Conservation (phyloP, 2,888 invertebrate species). For the Drosophila niveifrons region DNA sequence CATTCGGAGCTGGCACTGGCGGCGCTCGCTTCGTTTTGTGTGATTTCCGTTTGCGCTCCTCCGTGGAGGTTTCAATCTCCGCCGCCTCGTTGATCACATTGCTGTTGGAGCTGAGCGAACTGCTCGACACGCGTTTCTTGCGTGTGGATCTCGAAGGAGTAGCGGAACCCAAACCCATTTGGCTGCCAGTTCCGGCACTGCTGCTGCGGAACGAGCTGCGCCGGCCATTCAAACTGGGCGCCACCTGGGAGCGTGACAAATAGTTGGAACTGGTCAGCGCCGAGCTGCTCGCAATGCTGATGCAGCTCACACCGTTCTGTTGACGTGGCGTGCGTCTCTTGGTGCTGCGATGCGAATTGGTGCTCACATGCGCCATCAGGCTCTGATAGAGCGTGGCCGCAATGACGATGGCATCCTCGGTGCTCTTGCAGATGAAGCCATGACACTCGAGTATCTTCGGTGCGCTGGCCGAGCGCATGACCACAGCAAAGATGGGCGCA, state of each 20-base stretch:
- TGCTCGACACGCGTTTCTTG: conserved; percentile 89
- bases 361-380: conserved; percentile 92
- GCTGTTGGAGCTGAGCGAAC: conserved; percentile 88
- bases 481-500: conserved; percentile 95
- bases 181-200: conserved; percentile 47
- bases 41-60: conserved; percentile 87
- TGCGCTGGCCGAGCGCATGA: conserved; percentile 92
- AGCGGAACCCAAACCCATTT: conserved; percentile 42
- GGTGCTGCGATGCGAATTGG: conserved; percentile 84
- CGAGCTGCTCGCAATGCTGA: conserved; percentile 90
- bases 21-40: conserved; percentile 87
- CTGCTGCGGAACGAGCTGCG: conserved; percentile 82
- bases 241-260: conserved; percentile 73
- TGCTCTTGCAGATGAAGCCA: conserved; percentile 95
- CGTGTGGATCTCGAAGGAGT: conserved; percentile 91
- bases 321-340: conserved; percentile 88
- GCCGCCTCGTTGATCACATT: conserved; percentile 86
- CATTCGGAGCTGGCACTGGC: conserved; percentile 85
- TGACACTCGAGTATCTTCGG: conserved; percentile 94
- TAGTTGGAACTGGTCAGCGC: conserved; percentile 84
- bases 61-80: conserved; percentile 85
- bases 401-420: conserved; percentile 96
- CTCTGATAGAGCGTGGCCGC: conserved; percentile 96
- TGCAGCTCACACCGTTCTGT: conserved; percentile 91
- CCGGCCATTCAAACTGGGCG: conserved; percentile 72